Conservation (phyloP, 2,113 vertebrate species). For the Pseudopodoces humilis region DNA sequence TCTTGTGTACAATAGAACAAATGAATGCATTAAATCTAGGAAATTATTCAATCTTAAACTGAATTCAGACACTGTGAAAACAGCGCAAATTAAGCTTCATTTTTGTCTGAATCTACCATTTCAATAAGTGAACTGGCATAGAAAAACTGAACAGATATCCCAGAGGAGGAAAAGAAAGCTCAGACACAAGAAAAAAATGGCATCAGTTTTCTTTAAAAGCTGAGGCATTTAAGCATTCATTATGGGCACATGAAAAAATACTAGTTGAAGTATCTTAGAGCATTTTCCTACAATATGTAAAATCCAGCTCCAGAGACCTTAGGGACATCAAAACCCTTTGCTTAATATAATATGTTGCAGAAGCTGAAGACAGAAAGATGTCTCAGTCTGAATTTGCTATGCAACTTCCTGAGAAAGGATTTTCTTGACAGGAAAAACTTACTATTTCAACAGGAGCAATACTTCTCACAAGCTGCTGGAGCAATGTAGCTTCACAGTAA, state of each 20-base stretch:
- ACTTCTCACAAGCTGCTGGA: slow-evolving; percentile 96
- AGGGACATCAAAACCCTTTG: background rate
- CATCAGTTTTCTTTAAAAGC: background rate
- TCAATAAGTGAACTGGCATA: background rate
- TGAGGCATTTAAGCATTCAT: background rate
- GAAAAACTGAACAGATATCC: background rate
- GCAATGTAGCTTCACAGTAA: slow-evolving; percentile 91
- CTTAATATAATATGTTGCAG: background rate
- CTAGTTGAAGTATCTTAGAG: background rate
- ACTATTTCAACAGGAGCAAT: slow-evolving; percentile 97
- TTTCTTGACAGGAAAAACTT: slow-evolving; percentile 61
- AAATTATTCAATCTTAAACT: background rate
- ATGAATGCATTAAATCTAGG: background rate
- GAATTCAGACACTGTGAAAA: background rate
- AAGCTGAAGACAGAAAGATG: background rate
- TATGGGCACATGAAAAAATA: background rate
- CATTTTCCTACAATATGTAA: background rate
- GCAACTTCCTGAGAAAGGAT: background rate
- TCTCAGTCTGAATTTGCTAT: background rate
- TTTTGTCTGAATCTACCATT: background rate
- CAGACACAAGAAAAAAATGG: background rate
- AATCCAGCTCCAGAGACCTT: background rate
- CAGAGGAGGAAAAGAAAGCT: background rate
- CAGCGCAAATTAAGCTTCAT: background rate
- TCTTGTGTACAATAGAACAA: background rate